These are phyloP conservation scores for Pherbina coryleti DNA, from an alignment of 2,888 invertebrate genomes.

Conservation along the genomic window DNA sequence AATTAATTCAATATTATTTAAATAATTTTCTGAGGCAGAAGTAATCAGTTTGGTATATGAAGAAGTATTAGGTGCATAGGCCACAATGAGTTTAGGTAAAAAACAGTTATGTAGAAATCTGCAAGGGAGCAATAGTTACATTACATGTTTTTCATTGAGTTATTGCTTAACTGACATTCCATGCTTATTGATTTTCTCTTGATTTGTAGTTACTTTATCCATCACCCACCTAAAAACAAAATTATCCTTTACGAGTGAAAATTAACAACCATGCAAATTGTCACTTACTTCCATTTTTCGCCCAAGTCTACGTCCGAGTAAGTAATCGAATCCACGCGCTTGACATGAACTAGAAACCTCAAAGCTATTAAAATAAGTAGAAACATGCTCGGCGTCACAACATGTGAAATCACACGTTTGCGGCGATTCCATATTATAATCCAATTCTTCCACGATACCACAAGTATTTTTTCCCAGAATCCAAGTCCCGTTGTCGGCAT, in stretches of 20 bases:
- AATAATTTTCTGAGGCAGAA: not conserved
- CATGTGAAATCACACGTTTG: not conserved
- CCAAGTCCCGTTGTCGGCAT: not conserved
- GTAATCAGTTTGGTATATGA: slow-evolving; percentile 44
- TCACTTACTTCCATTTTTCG: not conserved
- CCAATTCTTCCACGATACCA: slow-evolving; percentile 30
- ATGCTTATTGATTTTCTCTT: too few species aligned
- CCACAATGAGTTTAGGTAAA: slow-evolving; percentile 50
- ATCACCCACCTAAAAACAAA: not conserved
- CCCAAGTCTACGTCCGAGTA: not conserved
- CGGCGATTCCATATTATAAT: not conserved
- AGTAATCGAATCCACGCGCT: not conserved
- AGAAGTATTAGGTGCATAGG: slow-evolving; percentile 51
- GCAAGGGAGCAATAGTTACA: not conserved
- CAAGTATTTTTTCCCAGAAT: not conserved
- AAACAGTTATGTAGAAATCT: slow-evolving; percentile 42
- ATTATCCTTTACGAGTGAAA: not conserved
- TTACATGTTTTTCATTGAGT: not conserved
- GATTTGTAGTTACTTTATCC: not conserved
- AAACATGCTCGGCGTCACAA: not conserved
- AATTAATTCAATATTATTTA: slow-evolving; percentile 32
- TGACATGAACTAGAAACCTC: not conserved
- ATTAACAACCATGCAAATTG: not conserved
- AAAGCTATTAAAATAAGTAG: slow-evolving; percentile 1
- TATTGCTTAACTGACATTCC: too few species aligned